phyloP scores from a whole-genome alignment of 2,888 invertebrate genomes.

The Sericinus montela region DNA sequence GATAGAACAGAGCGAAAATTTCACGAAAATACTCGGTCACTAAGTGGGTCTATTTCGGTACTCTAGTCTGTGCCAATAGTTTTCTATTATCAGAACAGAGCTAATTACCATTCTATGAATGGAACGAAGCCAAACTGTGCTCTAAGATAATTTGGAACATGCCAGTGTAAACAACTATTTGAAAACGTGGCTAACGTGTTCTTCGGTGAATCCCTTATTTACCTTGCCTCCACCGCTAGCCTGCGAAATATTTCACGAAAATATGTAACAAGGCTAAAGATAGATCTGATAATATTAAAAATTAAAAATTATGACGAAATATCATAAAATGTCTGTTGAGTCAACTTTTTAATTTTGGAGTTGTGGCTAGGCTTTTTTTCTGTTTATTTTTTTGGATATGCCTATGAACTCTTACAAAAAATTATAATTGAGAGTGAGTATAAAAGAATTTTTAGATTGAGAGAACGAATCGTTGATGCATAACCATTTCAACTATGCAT shows the following conservation, averaged over 20 bases:
- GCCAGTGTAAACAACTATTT: constrained; percentile 50
- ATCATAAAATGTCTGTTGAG: too few species aligned
- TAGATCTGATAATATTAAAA: not conserved
- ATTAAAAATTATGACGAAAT: not conserved
- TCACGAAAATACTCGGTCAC: constrained; percentile 6
- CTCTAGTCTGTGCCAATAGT: constrained; percentile 7
- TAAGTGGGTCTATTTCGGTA: constrained; percentile 10
- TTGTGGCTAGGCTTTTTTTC: too few species aligned
- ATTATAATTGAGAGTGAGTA: too few species aligned
- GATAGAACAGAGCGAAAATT: constrained; percentile 13
- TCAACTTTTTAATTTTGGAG: too few species aligned
- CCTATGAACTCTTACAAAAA: too few species aligned
- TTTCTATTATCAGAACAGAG: constrained; percentile 4
- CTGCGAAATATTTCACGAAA: constrained; percentile 54
- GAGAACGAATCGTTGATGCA: too few species aligned
- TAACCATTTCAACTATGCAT: too few species aligned
- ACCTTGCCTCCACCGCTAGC: constrained; percentile 74
- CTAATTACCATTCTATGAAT: constrained; percentile 39
- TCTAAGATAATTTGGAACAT: constrained; percentile 44
- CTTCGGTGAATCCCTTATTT: constrained; percentile 44
- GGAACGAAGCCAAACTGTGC: constrained; percentile 37
- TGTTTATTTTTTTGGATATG: too few species aligned
- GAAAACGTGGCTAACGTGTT: constrained; percentile 36
- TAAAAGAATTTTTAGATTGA: too few species aligned
- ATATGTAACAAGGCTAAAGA: constrained; percentile 3